Evolutionary conservation across 2,888 invertebrate species (phyloP).

Genomic region (Hirtodrosophila confusa): DNA sequence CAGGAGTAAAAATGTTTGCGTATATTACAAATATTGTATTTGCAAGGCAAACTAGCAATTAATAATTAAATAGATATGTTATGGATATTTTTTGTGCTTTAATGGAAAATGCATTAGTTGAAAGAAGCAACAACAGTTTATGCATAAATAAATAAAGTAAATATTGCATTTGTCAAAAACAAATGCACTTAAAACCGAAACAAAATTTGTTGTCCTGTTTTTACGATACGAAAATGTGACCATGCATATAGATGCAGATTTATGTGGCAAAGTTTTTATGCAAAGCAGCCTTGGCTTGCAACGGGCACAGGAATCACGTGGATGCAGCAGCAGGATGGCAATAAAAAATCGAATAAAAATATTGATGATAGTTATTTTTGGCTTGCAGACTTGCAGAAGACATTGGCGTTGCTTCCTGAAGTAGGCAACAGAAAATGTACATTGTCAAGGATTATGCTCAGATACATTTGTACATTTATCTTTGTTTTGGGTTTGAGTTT

Average conservation of each 20-base stretch:
- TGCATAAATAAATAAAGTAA: conserved; percentile 48
- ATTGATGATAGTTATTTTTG: conserved; percentile 30
- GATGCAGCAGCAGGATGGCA: conserved; percentile 21
- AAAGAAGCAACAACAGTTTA: conserved; percentile 25
- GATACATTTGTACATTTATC: background rate
- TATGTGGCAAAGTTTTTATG: conserved; percentile 36
- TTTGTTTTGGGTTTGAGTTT: background rate
- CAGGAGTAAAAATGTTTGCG: background rate
- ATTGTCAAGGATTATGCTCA: conserved; percentile 4
- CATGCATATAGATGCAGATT: conserved; percentile 29
- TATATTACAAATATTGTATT: background rate
- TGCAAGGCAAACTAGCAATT: conserved; percentile 23
- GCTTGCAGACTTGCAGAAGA: conserved; percentile 6
- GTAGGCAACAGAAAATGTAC: conserved; percentile 47
- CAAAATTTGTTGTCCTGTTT: background rate
- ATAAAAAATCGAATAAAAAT: conserved; percentile 49
- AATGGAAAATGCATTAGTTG: conserved; percentile 24
- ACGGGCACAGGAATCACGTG: conserved; percentile 4
- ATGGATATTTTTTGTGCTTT: conserved; percentile 9
- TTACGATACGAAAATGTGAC: conserved; percentile 1
- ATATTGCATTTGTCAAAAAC: conserved; percentile 46
- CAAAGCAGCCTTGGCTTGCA: conserved; percentile 15
- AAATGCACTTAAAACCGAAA: conserved; percentile 36
- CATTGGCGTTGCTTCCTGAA: conserved; percentile 8
- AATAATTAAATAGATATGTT: conserved; percentile 29